Base-by-base conservation (phyloP, 2,113 vertebrate species). In the Vulpes ferrilata region DNA sequence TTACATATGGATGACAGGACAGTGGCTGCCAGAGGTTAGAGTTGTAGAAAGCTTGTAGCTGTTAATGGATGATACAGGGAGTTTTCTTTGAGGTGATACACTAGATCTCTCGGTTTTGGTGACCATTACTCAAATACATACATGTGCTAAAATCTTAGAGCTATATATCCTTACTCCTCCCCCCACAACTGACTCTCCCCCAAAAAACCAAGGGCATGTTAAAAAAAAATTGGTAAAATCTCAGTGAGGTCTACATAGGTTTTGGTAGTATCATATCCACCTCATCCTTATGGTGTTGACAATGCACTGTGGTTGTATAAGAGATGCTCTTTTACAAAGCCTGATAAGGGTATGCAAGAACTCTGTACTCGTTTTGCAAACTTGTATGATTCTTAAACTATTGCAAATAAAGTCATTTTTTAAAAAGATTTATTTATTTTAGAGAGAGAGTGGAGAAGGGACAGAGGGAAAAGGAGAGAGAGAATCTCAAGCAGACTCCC, bases 11-110 rank as follows among this genome's bases (percentile, higher is more conserved):
- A 59, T 23, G 71, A 67, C 3, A 76, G 13, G 11, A 23, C 15
- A 80, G 11, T n/a, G 43, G 6, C 19, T 20, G 0, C 19, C 13
- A 32, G 2, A 7, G 17, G 0, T 1, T 35, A 53, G 30, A 83
- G 23, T 1, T 7, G 15, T 6, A 32, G 53, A 13, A 81, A 25
- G 23, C 4, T 30, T 17, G 2, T 23, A 67, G 51, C 7, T 48
- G 3, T 23, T 43, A 11, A 82, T 7, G 8, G 23, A 4, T 16
- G 71, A 53, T 35, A 22, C 0, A 3, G 23, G 23, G 32, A 67
- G 55, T 4, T n/a, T 69, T 76, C 25, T 60, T 7, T 30, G n/a
- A 27, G 32, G 53, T 64, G 11, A 83, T 25, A 3, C 43, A 8
- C 43, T 16, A 55, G 13, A 48, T 60, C 27, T n/a, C 16, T 71